Evolutionary conservation across 35 echinoderm and acorn worm species (phyloP).

Genomic region (Strongylocentrotus purpuratus): DNA sequence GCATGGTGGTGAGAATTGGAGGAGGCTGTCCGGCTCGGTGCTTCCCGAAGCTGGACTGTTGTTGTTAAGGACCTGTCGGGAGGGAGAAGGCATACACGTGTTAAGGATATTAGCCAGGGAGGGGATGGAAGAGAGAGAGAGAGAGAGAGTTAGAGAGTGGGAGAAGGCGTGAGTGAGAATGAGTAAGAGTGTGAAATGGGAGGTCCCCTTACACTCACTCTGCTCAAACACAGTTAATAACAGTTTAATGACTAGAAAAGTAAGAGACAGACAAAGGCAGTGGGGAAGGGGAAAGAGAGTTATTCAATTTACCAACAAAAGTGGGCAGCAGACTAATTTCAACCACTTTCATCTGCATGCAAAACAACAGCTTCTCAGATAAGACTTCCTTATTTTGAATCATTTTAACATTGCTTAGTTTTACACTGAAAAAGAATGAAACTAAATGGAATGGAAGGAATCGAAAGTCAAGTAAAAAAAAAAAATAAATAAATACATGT

Average conservation of each 20-base stretch:
- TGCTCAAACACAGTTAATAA: neutral
- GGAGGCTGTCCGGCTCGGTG: neutral
- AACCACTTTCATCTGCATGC: neutral
- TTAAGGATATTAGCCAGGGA: neutral
- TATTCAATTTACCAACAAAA: neutral
- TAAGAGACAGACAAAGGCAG: neutral
- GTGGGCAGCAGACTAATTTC: neutral
- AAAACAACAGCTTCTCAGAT: neutral
- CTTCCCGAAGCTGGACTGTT: neutral
- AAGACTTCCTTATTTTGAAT: neutral
- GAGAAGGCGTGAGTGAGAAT: neutral
- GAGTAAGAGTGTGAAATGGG: neutral
- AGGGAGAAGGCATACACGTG: neutral
- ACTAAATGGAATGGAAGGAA: too few relatives aligned
- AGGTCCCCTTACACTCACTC: neutral
- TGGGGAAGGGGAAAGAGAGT: neutral
- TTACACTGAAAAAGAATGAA: neutral
- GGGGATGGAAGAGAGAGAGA: neutral
- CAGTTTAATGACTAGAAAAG: neutral
- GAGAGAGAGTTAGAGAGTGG: neutral
- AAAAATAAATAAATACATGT: too few relatives aligned
- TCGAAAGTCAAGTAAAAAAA: too few relatives aligned
- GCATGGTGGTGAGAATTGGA: slow-evolving; percentile 41
- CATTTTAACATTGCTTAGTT: neutral
- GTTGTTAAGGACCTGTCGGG: slow-evolving; percentile 21